These are phyloP conservation scores for Monopterus albus DNA, from an alignment of 2,113 vertebrate genomes.

Conservation along the genomic window DNA sequence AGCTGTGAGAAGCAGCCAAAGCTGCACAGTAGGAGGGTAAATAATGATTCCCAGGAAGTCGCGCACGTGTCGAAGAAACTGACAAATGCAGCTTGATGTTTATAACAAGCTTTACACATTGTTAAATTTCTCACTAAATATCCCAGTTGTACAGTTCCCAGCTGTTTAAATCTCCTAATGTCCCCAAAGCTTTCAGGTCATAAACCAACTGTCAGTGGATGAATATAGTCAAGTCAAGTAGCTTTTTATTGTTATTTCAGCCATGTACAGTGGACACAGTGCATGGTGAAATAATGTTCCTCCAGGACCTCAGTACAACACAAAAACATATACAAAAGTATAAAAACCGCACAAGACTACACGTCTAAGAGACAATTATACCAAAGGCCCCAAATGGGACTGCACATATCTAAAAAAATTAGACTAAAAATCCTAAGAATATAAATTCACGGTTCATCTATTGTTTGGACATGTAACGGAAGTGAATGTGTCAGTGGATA, in stretches of 20 bases:
- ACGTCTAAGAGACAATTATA: too few species aligned
- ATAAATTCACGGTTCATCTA: background rate
- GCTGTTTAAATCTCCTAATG: conserved; percentile 17
- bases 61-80: conserved; percentile 11
- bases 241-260: too few species aligned
- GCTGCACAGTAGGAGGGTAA: conserved; percentile 13
- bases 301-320: too few species aligned
- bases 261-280: too few species aligned
- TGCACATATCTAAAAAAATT: too few species aligned
- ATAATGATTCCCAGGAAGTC: conserved; percentile 11
- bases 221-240: too few species aligned
- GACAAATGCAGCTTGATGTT: background rate
- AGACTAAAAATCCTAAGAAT: too few species aligned
- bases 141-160: conserved; percentile 12
- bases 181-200: background rate
- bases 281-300: too few species aligned
- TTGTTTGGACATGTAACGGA: conserved; percentile 16
- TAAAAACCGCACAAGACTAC: too few species aligned
- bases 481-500: conserved; percentile 55
- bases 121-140: conserved; percentile 1
- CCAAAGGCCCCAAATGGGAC: too few species aligned
- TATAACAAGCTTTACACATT: conserved; percentile 2
- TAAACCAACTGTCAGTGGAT: conserved; percentile 16
- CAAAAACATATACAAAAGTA: too few species aligned
- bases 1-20: background rate